A percentile compares a stretch with the other conserved stretches of the same genome.
Conservation (phyloP, 2,888 invertebrate genomes). For the Eupeodes latifasciatus region DNA sequence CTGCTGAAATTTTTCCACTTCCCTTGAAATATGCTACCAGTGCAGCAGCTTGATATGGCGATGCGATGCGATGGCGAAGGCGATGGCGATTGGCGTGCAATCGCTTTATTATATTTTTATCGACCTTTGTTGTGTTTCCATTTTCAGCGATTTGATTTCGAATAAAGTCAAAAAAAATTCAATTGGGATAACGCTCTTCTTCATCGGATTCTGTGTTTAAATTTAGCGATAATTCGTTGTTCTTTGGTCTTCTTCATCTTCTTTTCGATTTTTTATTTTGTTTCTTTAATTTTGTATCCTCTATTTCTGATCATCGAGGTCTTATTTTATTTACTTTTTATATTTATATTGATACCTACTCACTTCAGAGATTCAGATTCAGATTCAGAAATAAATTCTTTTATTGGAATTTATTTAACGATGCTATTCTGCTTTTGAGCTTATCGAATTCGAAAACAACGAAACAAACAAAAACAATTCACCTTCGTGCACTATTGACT, state of each 20-base stretch:
- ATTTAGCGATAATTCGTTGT: conserved; percentile 62
- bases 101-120: conserved; percentile 41
- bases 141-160: conserved; percentile 46
- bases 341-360: conserved; percentile 4
- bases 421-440: conserved; percentile 47
- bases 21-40: not conserved
- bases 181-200: conserved; percentile 43
- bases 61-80: not conserved
- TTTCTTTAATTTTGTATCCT: conserved; percentile 18
- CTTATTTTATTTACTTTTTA: conserved; percentile 26
- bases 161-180: conserved; percentile 15
- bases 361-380: conserved; percentile 27
- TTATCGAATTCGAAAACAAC: conserved; percentile 29
- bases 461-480: conserved; percentile 55
- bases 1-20: conserved; percentile 1
- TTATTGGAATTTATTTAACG: conserved; percentile 53
- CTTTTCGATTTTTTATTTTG: not conserved
- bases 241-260: conserved; percentile 18
- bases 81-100: not conserved
- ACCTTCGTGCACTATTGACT: conserved; percentile 73
- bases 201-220: conserved; percentile 47
- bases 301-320: conserved; percentile 26
- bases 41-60: too few species aligned
- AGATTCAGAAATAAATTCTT: conserved; percentile 47
- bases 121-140: conserved; percentile 44